Evolutionary conservation across 1,140 invertebrate species (phyloP), one percentile per base, ranked within the genome.

Genomic region (Saccostrea echinata): DNA sequence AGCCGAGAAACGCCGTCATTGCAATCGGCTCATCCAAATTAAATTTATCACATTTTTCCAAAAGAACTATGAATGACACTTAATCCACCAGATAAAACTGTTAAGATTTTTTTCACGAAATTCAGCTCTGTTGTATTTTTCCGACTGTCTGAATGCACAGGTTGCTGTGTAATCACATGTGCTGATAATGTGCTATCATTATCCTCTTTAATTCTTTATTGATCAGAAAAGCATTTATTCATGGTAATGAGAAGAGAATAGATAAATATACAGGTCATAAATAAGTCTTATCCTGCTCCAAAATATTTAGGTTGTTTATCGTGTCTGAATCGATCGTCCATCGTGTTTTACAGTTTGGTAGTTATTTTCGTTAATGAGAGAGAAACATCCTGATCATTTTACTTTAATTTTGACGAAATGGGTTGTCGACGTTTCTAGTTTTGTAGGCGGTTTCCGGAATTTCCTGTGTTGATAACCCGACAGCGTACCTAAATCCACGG

Each of bases 391-490:
- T 43, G 43, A 27, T 76, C 30, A 76, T 30, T 88, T 88, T 53
- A 84, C 68, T 21, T 84, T 88, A 55, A 89, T 86, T 85, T 87
- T 89, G 4, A 89, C 84, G 81, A 87, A 89, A 84, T 89, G 88
- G 43, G 86, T 85, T 57, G 88, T 89, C 18, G 85, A 64, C 1
- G 88, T 61, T 68, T 89, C 88, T 24, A 68, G 84, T 76, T 82
- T 85, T 30, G 80, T 57, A 13, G 68, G 18, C 21, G 86, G 86
- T 55, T 89, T 89, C 68, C 87, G 85, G 83, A 89, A 87, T 57
- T 87, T 87, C 55, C 88, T 82, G 57, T 89, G 86, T 30, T 89
- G 88, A 57, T 64, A 89, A 4, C 86, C 84, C 2, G 88, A 89
- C 8, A 89, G 35, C 52, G 86, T 89, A 21, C 86, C 86, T 27